phyloP scores from a whole-genome alignment of 2,113 vertebrate species.

The Phocoena sinus region DNA sequence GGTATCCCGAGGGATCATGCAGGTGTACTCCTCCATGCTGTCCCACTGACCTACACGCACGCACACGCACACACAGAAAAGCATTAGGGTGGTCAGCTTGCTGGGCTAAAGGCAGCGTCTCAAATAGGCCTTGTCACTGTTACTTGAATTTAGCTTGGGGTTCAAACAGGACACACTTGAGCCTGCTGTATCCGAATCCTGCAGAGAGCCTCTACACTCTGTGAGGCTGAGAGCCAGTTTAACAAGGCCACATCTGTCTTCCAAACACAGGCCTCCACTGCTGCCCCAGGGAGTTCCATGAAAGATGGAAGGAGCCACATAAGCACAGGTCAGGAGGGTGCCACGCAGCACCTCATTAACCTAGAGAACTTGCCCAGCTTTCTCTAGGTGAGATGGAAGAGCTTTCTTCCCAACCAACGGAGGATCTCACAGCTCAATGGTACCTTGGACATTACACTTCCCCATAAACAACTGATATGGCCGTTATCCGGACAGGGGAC shows the following conservation, averaged over 20 bases:
- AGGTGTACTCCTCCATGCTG: slow-evolving; percentile 99
- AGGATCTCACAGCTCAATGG: neutral
- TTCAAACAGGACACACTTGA: neutral
- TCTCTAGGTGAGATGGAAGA: neutral
- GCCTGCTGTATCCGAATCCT: neutral
- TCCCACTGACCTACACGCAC: slow-evolving; percentile 93
- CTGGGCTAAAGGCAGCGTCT: neutral
- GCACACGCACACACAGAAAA: neutral
- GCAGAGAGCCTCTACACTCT: neutral
- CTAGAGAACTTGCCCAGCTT: neutral
- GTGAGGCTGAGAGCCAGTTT: neutral
- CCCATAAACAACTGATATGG: neutral
- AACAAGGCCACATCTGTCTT: neutral
- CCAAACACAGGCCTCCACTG: neutral
- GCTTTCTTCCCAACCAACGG: neutral
- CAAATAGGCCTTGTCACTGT: neutral
- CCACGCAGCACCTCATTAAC: neutral
- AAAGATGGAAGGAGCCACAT: neutral
- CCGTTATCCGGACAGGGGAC: neutral
- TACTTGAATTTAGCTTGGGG: neutral
- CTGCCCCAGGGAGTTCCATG: neutral
- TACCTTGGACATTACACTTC: neutral
- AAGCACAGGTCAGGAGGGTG: neutral
- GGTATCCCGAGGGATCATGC: slow-evolving; percentile 98
- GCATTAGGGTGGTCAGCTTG: neutral